Percentiles rank a stretch among this genome's conserved stretches.
These are phyloP conservation scores for Sardina pilchardus DNA, from an alignment of 2,113 vertebrate genomes.

Conservation along the genomic window DNA sequence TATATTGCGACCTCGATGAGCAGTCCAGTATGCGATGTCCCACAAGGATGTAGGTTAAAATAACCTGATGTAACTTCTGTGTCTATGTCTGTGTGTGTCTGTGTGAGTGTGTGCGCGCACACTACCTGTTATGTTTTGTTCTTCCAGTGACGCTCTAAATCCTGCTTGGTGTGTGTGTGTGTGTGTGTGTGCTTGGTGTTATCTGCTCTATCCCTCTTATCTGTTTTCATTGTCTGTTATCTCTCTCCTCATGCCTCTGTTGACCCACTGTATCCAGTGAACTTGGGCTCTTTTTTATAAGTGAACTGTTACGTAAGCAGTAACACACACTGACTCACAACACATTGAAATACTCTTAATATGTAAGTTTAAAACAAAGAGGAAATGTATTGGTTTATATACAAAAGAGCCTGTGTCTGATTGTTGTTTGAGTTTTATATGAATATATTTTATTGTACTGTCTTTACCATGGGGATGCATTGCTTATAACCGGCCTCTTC, in stretches of 20 bases:
- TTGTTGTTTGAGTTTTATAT: not conserved
- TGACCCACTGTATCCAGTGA: constrained; percentile 12
- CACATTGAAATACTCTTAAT: not conserved
- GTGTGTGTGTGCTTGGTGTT: not conserved
- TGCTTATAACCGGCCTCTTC: not conserved
- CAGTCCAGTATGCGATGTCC: not conserved
- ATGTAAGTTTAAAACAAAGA: not conserved
- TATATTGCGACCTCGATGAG: not conserved
- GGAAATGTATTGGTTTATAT: not conserved
- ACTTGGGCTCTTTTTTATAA: not conserved
- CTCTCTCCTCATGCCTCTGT: not conserved
- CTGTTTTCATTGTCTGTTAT: constrained; percentile 7
- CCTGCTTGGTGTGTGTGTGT: not conserved
- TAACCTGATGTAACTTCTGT: not conserved
- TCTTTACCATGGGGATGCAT: not conserved
- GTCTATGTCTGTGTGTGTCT: not conserved
- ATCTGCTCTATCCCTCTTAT: not conserved
- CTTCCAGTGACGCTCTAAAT: constrained; percentile 2
- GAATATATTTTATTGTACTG: not conserved
- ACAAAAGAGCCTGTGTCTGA: not conserved
- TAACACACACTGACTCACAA: not conserved
- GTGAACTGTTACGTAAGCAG: not conserved
- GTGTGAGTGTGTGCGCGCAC: not conserved
- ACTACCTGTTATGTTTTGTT: constrained; percentile 16
- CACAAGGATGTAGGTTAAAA: not conserved